These are phyloP conservation scores for Oostethus manadensis DNA, from an alignment of 2,113 vertebrate genomes.

Conservation along the genomic window DNA sequence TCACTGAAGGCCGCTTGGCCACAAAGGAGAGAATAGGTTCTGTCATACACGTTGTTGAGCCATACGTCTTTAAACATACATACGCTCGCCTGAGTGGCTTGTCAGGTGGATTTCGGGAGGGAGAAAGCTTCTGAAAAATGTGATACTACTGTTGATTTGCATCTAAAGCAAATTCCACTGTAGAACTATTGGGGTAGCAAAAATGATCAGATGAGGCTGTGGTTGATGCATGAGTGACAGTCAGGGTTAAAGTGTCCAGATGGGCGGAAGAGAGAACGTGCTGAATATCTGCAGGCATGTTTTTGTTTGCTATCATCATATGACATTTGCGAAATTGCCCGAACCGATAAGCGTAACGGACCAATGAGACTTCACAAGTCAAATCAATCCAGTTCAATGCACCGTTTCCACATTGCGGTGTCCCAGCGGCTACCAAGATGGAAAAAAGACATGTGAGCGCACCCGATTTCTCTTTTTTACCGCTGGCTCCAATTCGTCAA, in stretches of 20 bases:
- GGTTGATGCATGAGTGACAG: not conserved
- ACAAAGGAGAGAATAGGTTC: slow-evolving; percentile 37
- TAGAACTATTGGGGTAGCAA: too few species aligned
- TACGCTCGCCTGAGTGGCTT: slow-evolving; percentile 57
- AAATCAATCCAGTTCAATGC: slow-evolving; percentile 29
- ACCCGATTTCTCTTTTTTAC: slow-evolving; percentile 33
- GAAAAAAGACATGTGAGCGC: slow-evolving; percentile 24
- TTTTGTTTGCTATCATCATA: slow-evolving; percentile 21
- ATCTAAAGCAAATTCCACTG: too few species aligned
- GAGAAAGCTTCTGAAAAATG: too few species aligned
- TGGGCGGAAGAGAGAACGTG: slow-evolving; percentile 16
- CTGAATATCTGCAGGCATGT: slow-evolving; percentile 17
- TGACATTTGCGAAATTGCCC: slow-evolving; percentile 32
- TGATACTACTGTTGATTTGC: too few species aligned
- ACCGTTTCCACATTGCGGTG: slow-evolving; percentile 27
- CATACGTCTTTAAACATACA: slow-evolving; percentile 65
- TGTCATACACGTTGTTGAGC: slow-evolving; percentile 48
- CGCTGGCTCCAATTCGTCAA: slow-evolving; percentile 51
- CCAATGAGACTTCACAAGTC: slow-evolving; percentile 34
- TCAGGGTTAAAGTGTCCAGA: slow-evolving; percentile 25
- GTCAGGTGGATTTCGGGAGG: slow-evolving; percentile 41
- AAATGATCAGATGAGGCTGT: not conserved
- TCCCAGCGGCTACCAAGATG: slow-evolving; percentile 10
- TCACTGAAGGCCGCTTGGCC: slow-evolving; percentile 47
- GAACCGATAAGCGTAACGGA: slow-evolving; percentile 33